phyloP scores from a whole-genome alignment of 2,113 vertebrate genomes.

The Aegotheles bennettii region DNA sequence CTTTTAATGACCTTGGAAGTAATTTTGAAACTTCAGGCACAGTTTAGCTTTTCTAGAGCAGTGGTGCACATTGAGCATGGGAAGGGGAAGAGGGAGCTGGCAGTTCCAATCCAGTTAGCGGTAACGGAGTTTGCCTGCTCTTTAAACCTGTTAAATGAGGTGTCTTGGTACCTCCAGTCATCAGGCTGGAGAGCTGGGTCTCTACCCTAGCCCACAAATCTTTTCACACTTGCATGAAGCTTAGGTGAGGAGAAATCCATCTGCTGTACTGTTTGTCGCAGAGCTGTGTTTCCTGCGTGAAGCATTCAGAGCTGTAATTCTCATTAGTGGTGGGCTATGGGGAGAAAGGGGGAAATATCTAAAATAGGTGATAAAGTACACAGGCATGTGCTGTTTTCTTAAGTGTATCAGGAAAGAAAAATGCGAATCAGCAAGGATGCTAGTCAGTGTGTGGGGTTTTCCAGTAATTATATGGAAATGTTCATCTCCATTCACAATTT shows the following conservation, averaged over 20 bases:
- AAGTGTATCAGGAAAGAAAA: constrained; percentile 6
- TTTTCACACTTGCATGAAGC: background rate
- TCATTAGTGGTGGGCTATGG: background rate
- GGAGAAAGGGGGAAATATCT: background rate
- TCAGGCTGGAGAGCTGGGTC: background rate
- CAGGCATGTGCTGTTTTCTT: constrained; percentile 11
- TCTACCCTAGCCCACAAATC: background rate
- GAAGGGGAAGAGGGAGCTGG: background rate
- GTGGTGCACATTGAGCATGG: rapidly evolving
- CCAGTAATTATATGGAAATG: background rate
- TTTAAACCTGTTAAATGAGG: background rate
- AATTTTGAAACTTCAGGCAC: background rate
- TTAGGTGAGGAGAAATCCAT: background rate
- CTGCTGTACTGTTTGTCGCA: background rate
- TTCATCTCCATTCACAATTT: background rate
- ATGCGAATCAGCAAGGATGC: background rate
- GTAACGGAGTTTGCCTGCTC: rapidly evolving
- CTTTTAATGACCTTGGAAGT: background rate
- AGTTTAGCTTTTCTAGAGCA: background rate
- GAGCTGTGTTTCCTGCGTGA: background rate
- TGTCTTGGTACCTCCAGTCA: background rate
- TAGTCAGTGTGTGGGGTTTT: background rate
- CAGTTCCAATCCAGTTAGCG: background rate
- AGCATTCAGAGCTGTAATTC: background rate
- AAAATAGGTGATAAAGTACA: background rate